phyloP scores from a whole-genome alignment of 2,113 vertebrate genomes.

The Grammomys dolichurus region DNA sequence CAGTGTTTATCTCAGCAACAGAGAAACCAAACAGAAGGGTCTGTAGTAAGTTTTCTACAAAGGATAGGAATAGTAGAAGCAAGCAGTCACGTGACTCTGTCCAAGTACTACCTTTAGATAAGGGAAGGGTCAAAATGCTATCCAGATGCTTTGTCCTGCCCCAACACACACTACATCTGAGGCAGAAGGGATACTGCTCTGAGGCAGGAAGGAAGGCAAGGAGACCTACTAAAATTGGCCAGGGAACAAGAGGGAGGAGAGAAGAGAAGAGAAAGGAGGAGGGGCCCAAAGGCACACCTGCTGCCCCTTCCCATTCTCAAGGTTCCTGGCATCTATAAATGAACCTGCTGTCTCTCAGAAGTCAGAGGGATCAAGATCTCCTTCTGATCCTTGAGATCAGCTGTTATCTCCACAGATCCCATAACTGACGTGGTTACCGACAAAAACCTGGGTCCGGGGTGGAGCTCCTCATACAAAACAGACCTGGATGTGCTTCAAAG shows the following conservation, averaged over 20 bases:
- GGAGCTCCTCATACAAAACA: neutral
- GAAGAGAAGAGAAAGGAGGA: neutral
- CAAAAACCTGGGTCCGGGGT: neutral
- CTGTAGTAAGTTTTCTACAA: neutral
- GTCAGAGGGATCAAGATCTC: neutral
- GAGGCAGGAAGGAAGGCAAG: neutral
- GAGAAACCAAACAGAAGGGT: neutral
- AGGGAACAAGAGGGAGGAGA: neutral
- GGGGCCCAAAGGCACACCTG: rapidly evolving
- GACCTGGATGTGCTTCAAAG: neutral
- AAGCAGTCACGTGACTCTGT: neutral
- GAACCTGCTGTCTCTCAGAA: neutral
- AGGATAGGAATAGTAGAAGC: neutral
- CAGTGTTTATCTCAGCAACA: neutral
- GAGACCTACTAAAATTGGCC: neutral
- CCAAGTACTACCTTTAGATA: neutral
- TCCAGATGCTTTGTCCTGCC: too few relatives aligned
- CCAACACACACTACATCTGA: neutral
- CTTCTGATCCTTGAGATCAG: neutral
- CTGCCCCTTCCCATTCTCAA: neutral
- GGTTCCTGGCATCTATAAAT: neutral
- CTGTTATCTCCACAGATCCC: too few relatives aligned
- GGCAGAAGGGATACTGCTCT: neutral
- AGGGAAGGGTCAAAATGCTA: neutral
- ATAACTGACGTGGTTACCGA: neutral